Evolutionary conservation across 2,113 vertebrate genomes (phyloP), one percentile per base, ranked within the genome.

Genomic region (Chaetodon auriga): DNA sequence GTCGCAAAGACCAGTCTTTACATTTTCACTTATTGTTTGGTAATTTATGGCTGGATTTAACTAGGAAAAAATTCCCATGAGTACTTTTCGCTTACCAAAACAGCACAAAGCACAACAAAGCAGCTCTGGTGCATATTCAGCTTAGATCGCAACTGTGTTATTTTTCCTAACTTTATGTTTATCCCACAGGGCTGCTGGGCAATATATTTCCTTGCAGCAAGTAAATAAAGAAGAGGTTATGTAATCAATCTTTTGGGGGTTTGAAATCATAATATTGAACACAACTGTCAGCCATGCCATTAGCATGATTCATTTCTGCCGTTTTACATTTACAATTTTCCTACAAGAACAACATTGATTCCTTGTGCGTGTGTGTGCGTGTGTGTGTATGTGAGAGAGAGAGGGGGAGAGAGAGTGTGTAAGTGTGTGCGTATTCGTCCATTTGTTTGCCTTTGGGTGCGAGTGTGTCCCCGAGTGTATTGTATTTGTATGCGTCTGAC

Each of bases 251-350:
- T 95, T 95, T 93, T 77, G 90, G 87, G 92, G 89, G 84, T 92
- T 93, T 93, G 92, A 95, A 96, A 95, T 94, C 91, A 94, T 94
- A 96, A 96, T 96, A 95, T 95, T 95, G 94, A 96, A 93, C 93
- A 90, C 85, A 91, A 89, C 93, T 95, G 95, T 95, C 96, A 95
- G 91, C 92, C 88, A 79, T 94, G 92, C 94, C 93, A 96, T 96
- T 95, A 96, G 90, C 90, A 92, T 95, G 95, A 96, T 96, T 95
- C 92, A 96, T 96, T 95, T 93, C 84, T 95, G 92, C 93, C 90
- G 84, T 95, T 95, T 94, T 94, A 95, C 93, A 94, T 95, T 96
- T 94, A 93, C 94, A 95, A 91, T 94, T 94, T 95, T 87, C 89
- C 90, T 92, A 95, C 94, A 96, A 94, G 93, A 94, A 89, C 91